These are phyloP conservation scores for Clarias platycephalus DNA, from an alignment of 2,797 vertebrate genomes.

Conservation along the genomic window DNA sequence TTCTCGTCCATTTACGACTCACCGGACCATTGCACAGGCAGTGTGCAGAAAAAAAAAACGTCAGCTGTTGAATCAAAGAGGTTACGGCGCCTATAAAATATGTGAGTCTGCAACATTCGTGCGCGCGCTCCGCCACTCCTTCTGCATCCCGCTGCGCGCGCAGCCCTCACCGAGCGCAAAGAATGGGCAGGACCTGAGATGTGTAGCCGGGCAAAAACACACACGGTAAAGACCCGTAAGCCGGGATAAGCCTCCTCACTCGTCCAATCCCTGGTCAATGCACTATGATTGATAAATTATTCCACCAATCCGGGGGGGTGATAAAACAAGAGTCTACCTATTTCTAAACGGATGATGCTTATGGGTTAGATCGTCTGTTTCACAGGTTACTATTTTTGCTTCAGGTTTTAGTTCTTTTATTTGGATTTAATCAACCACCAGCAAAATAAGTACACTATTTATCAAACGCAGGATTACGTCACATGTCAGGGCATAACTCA, in stretches of 20 bases:
- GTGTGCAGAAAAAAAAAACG: constrained; percentile 32
- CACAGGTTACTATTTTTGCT: constrained; percentile 40
- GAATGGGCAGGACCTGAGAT: constrained; percentile 60
- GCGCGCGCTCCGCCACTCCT: constrained; percentile 58
- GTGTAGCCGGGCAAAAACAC: constrained; percentile 60
- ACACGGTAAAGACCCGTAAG: constrained; percentile 51
- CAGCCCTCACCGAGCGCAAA: constrained; percentile 54
- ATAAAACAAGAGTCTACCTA: constrained; percentile 4
- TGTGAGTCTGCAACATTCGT: constrained; percentile 49
- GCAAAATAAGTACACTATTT: not conserved
- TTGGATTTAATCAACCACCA: constrained; percentile 23
- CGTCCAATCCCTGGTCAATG: constrained; percentile 51
- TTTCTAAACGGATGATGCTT: constrained; percentile 16
- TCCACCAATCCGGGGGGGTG: constrained; percentile 46
- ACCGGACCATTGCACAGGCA: constrained; percentile 47
- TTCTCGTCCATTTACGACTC: constrained; percentile 59
- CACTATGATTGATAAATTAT: constrained; percentile 45
- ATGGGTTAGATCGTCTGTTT: constrained; percentile 45
- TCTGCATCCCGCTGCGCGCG: constrained; percentile 60
- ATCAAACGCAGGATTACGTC: not conserved
- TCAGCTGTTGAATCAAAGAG: constrained; percentile 40
- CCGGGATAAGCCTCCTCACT: constrained; percentile 44
- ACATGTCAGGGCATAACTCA: not conserved
- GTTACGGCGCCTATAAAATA: constrained; percentile 30
- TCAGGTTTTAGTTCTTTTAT: constrained; percentile 22